Conservation (phyloP, 1,140 invertebrate genomes). For the Drosophila parvula region DNA sequence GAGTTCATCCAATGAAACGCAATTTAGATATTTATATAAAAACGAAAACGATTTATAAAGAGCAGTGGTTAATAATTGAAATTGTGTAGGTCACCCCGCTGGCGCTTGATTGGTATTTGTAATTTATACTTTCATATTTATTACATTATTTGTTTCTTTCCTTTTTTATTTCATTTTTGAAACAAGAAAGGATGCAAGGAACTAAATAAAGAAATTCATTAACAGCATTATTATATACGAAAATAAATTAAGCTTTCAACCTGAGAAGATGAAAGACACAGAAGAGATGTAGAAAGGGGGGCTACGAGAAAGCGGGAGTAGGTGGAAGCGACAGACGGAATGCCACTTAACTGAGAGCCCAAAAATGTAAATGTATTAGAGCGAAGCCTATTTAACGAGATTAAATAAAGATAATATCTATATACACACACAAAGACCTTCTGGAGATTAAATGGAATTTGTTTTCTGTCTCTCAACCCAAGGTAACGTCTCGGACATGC, state of each 20-base stretch:
- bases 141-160: slow-evolving; percentile 23
- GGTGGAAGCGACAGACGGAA: slow-evolving; percentile 5
- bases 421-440: slow-evolving; percentile 25
- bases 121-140: slow-evolving; percentile 54
- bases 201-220: slow-evolving; percentile 32
- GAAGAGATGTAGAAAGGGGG: slow-evolving; percentile 6
- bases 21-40: slow-evolving; percentile 13
- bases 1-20: slow-evolving; percentile 53
- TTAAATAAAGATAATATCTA: slow-evolving; percentile 73
- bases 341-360: slow-evolving; percentile 27
- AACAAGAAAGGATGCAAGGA: slow-evolving; percentile 16
- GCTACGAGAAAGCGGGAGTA: slow-evolving; percentile 9
- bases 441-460: not conserved
- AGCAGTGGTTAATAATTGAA: slow-evolving; percentile 18
- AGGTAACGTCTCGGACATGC: not conserved
- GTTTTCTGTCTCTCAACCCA: not conserved
- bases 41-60: not conserved
- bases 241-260: slow-evolving; percentile 33
- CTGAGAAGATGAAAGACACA: slow-evolving; percentile 34
- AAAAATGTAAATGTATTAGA: slow-evolving; percentile 61
- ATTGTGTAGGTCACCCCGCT: slow-evolving; percentile 6
- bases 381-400: slow-evolving; percentile 71
- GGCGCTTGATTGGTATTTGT: slow-evolving; percentile 57
- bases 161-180: slow-evolving; percentile 21
- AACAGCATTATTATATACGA: slow-evolving; percentile 36